Evolutionary conservation across 2,113 vertebrate genomes (phyloP).

Genomic region (Eudyptes chrysolophus): DNA sequence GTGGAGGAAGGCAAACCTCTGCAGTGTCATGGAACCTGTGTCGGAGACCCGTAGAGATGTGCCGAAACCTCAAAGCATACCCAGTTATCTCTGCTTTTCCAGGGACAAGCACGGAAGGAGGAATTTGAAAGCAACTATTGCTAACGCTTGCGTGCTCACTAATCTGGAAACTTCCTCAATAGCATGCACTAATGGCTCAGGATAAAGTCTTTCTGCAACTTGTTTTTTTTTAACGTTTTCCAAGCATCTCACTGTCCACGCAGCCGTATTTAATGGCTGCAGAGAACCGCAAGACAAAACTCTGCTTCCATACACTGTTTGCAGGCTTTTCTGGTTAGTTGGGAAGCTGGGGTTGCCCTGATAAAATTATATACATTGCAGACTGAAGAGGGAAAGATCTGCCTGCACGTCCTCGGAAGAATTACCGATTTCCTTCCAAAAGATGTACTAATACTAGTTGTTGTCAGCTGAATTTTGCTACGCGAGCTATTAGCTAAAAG

Average conservation of each 20-base stretch:
- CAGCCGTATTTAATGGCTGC: not conserved
- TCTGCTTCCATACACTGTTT: not conserved
- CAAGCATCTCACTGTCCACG: not conserved
- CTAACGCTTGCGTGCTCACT: not conserved
- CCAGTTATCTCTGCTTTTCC: not conserved
- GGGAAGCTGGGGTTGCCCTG: not conserved
- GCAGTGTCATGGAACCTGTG: not conserved
- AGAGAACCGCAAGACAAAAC: not conserved
- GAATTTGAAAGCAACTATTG: not conserved
- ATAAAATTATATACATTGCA: rapidly evolving
- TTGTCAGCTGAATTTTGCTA: not conserved
- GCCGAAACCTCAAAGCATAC: not conserved
- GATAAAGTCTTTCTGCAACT: not conserved
- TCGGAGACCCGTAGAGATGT: not conserved
- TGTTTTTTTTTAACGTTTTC: not conserved
- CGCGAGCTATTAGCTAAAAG: not conserved
- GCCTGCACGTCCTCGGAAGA: not conserved
- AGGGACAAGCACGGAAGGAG: not conserved
- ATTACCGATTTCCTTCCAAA: not conserved
- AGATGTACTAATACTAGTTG: not conserved
- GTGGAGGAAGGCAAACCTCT: not conserved
- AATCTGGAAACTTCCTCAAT: not conserved
- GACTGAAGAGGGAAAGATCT: not conserved
- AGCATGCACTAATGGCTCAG: not conserved
- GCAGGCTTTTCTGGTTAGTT: not conserved